These are phyloP conservation scores for Bradypodion ventrale DNA, from an alignment of 2,797 vertebrate genomes.

Conservation along the genomic window DNA sequence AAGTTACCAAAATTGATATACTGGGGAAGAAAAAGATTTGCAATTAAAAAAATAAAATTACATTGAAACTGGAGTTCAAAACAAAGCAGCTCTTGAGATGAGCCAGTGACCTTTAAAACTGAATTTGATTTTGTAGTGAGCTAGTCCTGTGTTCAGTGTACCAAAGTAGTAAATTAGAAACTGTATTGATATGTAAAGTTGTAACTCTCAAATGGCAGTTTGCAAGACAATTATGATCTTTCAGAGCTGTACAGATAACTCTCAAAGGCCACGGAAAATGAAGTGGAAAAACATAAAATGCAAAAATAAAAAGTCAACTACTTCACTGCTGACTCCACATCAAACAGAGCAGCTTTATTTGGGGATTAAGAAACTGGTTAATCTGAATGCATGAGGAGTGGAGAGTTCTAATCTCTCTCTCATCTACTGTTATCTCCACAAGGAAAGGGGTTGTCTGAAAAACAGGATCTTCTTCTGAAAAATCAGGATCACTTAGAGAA, in stretches of 20 bases:
- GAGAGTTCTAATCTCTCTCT: no score
- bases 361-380: no score
- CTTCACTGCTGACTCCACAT: background rate
- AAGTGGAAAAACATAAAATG: background rate
- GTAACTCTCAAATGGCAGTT: background rate
- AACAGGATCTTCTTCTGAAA: no score
- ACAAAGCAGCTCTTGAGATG: background rate
- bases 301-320: background rate
- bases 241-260: background rate
- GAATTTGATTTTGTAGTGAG: background rate
- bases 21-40: constrained; percentile 74
- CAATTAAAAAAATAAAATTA: background rate
- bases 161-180: background rate
- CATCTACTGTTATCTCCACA: no score
- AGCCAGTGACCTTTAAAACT: background rate
- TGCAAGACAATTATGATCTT: background rate
- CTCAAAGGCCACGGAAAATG: background rate
- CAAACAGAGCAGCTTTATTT: background rate
- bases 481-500: no score
- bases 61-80: background rate
- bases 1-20: constrained; percentile 98
- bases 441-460: no score
- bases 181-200: background rate
- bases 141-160: background rate
- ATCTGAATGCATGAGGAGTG: no score